phyloP scores from a whole-genome alignment of 2,113 vertebrate genomes.

The Monarcha castaneiventris region DNA sequence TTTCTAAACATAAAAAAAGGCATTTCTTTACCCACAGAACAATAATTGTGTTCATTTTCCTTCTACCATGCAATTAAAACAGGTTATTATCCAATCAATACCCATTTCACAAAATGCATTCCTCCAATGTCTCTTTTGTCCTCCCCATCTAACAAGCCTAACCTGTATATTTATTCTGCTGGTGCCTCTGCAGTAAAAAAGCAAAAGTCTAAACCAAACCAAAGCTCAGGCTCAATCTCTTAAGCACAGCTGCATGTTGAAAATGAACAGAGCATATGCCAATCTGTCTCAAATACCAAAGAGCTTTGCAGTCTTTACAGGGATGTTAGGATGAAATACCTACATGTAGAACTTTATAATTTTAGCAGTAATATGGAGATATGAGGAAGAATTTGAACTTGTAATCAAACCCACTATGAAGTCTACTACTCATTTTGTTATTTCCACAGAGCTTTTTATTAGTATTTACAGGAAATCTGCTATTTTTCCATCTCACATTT shows the following conservation, averaged over 20 bases:
- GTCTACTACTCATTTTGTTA: neutral
- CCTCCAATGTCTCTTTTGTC: neutral
- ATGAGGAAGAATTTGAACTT: neutral
- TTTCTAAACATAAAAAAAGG: slow-evolving; percentile 20
- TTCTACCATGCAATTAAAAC: slow-evolving; percentile 36
- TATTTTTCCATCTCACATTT: neutral
- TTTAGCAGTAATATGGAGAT: neutral
- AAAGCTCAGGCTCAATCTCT: neutral
- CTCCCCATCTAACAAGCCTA: neutral
- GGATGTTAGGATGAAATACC: neutral
- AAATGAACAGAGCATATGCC: neutral
- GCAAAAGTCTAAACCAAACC: neutral
- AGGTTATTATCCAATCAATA: slow-evolving; percentile 48
- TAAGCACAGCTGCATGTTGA: neutral
- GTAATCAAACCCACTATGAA: neutral
- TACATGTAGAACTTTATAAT: neutral
- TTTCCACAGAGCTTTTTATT: neutral
- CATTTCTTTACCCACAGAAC: neutral
- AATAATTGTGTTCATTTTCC: slow-evolving; percentile 9
- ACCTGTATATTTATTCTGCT: slow-evolving; percentile 10
- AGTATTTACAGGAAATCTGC: neutral
- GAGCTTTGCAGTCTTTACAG: neutral
- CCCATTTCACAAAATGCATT: neutral
- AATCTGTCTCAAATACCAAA: neutral
- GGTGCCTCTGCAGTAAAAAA: neutral